A percentile compares a stretch with the other conserved stretches of the same genome.
Evolutionary conservation across 1,140 invertebrate genomes (phyloP).

Genomic region (Prorops nasuta): DNA sequence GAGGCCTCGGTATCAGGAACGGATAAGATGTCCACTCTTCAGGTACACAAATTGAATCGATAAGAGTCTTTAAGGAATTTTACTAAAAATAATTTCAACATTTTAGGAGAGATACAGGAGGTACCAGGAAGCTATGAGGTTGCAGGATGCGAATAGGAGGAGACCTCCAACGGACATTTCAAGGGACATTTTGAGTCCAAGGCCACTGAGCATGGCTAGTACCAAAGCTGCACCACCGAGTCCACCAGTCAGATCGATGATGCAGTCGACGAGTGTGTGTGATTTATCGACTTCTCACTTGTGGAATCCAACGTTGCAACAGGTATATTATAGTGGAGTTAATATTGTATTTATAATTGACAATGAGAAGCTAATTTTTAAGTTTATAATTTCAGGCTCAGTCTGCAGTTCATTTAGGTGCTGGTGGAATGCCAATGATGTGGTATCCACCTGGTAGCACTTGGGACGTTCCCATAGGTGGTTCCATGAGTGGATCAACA

Average conservation of each 20-base stretch:
- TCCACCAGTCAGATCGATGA: slow-evolving; percentile 39
- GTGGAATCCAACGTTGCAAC: slow-evolving; percentile 49
- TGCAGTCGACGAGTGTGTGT: slow-evolving; percentile 50
- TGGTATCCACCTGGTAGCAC: slow-evolving; percentile 52
- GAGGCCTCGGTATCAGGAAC: slow-evolving; percentile 28
- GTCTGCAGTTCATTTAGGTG: slow-evolving; percentile 66
- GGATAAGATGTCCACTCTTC: slow-evolving; percentile 53
- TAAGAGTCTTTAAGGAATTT: not conserved
- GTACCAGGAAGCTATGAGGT: slow-evolving; percentile 62
- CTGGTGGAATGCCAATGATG: slow-evolving; percentile 49
- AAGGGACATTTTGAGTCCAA: slow-evolving; percentile 27
- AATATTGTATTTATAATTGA: not conserved
- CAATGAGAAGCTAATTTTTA: not conserved
- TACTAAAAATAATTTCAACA: not conserved
- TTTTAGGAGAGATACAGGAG: slow-evolving; percentile 63
- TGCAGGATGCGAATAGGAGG: slow-evolving; percentile 49
- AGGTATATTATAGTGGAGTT: slow-evolving; percentile 27
- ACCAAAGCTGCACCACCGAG: slow-evolving; percentile 38
- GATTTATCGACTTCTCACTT: slow-evolving; percentile 42
- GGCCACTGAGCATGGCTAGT: slow-evolving; percentile 29
- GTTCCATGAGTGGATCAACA: slow-evolving; percentile 46
- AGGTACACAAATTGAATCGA: slow-evolving; percentile 26
- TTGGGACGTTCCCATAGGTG: slow-evolving; percentile 47
- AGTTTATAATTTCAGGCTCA: slow-evolving; percentile 59
- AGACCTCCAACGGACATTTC: slow-evolving; percentile 23